Conservation (phyloP, 2,888 invertebrate genomes). For the Pristionchus arcanus region DNA sequence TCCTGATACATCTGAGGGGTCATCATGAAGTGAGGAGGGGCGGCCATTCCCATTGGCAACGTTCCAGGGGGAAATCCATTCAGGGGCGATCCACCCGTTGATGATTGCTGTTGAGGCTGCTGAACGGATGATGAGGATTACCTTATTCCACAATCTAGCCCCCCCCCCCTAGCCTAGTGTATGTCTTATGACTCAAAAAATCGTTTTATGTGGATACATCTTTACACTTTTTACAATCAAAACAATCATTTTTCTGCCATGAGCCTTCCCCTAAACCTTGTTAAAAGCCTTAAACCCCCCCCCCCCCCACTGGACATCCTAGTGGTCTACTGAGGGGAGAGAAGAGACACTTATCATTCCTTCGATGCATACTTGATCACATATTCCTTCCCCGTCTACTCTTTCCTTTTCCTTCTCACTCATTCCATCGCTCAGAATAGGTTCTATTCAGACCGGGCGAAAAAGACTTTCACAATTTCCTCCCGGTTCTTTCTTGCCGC, state of each 20-base stretch:
- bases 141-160: too few species aligned
- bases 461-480: neutral
- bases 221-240: too few species aligned
- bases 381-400: neutral
- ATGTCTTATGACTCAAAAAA: too few species aligned
- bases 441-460: neutral
- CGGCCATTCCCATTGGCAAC: constrained; percentile 5
- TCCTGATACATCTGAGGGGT: constrained; percentile 77
- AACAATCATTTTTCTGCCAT: too few species aligned
- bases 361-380: neutral
- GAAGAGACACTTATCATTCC: neutral
- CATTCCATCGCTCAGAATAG: neutral
- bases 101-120: neutral
- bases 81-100: neutral
- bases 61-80: constrained; percentile 42
- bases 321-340: neutral
- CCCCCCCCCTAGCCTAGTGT: too few species aligned
- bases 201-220: too few species aligned
- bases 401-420: neutral
- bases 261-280: too few species aligned
- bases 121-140: neutral
- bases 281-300: too few species aligned
- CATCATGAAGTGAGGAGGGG: constrained; percentile 64
- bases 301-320: neutral
- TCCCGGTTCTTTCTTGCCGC: neutral